Base-by-base conservation (phyloP, 2,113 vertebrate species). In the Strix aluco region DNA sequence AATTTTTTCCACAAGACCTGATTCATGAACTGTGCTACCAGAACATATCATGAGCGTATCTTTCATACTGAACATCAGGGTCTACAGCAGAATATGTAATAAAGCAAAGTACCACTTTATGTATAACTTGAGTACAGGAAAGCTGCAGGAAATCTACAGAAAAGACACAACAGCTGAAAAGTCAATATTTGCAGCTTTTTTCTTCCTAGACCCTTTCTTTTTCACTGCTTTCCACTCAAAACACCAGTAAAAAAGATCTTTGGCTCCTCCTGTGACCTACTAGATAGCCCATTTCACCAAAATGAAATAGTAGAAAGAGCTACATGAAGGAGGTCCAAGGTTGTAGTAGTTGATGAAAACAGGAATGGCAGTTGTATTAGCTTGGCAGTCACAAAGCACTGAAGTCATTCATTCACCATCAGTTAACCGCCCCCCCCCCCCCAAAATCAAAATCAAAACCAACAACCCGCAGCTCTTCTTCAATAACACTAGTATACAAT, bases 281-380 rank as follows among this genome's bases (percentile, higher is more conserved):
- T 95, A 90, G 90, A 90, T 62, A 88, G 74, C 42, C 34, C 62
- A 61, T 96, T 96, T 96, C 74, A 96, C 85, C 65, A 94, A 94
- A 96, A 92, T 90, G 57, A 96, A 97, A 96, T 32, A 88, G 79
- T 25, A 80, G 55, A 89, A 95, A 92, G 88, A 90, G 47, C 78
- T 96, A 80, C 81, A 58, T 46, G 82, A 91, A 93, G 82, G 63
- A 88, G 36, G 95, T 92, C 74, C 87, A 96, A 93, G 93, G 59
- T 86, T 95, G 80, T 82, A 88, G 86, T 18, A n/a, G 80, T 91
- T 71, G 65, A 96, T 91, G 90, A 88, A 83, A 96, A 81, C 22
- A 93, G 34, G 65, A 47, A 78, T 47, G 82, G 66, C 85, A 93
- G 81, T 14, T 78, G 74, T 62, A 92, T 90, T 86, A 86, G 32